A percentile compares a stretch with the other conserved stretches of the same genome.
These are phyloP conservation scores for Xestobium rufovillosum DNA, from an alignment of 2,888 invertebrate genomes.

Conservation along the genomic window DNA sequence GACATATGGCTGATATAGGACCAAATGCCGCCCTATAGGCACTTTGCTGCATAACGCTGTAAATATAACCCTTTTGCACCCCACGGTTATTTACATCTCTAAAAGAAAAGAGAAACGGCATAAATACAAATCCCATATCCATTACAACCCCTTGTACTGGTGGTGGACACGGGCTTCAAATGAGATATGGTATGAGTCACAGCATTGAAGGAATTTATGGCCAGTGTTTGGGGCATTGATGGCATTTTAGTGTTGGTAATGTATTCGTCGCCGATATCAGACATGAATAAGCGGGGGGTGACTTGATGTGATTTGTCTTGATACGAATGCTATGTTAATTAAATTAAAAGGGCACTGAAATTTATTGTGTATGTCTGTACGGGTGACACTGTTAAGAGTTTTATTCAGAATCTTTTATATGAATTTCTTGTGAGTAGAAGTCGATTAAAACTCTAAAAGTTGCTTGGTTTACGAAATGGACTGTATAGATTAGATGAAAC, in stretches of 20 bases:
- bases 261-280: slow-evolving; percentile 2
- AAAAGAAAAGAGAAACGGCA: background rate
- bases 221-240: background rate
- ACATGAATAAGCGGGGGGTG: no score
- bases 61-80: slow-evolving; percentile 1
- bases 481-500: no score
- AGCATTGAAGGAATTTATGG: background rate
- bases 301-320: slow-evolving; percentile 2
- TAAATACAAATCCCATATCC: slow-evolving; percentile 3
- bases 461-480: no score
- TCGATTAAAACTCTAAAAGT: no score
- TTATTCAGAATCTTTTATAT: no score
- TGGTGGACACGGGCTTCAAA: no score
- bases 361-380: background rate
- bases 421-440: no score
- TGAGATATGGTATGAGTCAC: no score
- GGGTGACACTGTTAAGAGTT: no score
- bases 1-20: no score
- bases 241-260: background rate
- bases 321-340: slow-evolving; percentile 1
- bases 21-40: no score
- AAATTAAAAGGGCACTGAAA: slow-evolving; percentile 1
- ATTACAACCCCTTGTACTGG: slow-evolving; percentile 1
- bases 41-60: no score
- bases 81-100: background rate